phyloP scores from a whole-genome alignment of 2,888 invertebrate species.

The Drosophila peninsularis region DNA sequence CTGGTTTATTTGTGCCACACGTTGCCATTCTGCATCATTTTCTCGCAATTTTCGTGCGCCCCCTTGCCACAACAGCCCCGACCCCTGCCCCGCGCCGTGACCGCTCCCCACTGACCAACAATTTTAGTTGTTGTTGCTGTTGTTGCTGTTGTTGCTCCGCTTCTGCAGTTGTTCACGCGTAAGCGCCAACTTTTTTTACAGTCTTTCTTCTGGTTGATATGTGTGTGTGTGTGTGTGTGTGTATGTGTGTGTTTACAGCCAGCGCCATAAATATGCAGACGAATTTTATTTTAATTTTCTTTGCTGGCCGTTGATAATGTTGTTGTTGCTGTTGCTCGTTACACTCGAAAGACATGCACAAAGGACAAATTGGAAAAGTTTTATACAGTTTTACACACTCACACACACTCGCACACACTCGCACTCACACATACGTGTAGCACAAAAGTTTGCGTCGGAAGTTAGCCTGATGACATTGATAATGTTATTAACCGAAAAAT shows the following conservation, averaged over 20 bases:
- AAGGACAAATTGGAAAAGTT: slow-evolving; percentile 71
- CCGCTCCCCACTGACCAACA: slow-evolving; percentile 36
- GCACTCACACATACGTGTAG: slow-evolving; percentile 15
- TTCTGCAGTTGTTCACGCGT: slow-evolving; percentile 50
- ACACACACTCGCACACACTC: slow-evolving; percentile 11
- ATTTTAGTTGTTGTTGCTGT: slow-evolving; percentile 18
- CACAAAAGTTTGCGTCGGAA: slow-evolving; percentile 44
- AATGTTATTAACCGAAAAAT: slow-evolving; percentile 58
- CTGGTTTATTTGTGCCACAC: slow-evolving; percentile 62
- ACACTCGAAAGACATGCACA: slow-evolving; percentile 68
- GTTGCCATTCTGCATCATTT: slow-evolving; percentile 68
- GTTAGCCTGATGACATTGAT: slow-evolving; percentile 62
- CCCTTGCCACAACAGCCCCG: neutral
- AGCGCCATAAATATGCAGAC: slow-evolving; percentile 64
- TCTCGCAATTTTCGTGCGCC: slow-evolving; percentile 62
- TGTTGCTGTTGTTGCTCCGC: slow-evolving; percentile 3
- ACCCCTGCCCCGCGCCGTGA: neutral
- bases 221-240: slow-evolving; percentile 8
- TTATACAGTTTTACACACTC: slow-evolving; percentile 50
- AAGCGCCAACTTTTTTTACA: slow-evolving; percentile 50
- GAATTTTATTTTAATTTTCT: slow-evolving; percentile 70
- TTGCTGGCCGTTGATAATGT: slow-evolving; percentile 42
- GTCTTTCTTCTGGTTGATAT: slow-evolving; percentile 9
- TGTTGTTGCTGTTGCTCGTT: slow-evolving; percentile 50
- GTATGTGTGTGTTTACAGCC: slow-evolving; percentile 34